Percentiles rank a stretch among this genome's conserved stretches.
Evolutionary conservation across 1,140 invertebrate genomes (phyloP).

Genomic region (Neotoxoptera formosana): DNA sequence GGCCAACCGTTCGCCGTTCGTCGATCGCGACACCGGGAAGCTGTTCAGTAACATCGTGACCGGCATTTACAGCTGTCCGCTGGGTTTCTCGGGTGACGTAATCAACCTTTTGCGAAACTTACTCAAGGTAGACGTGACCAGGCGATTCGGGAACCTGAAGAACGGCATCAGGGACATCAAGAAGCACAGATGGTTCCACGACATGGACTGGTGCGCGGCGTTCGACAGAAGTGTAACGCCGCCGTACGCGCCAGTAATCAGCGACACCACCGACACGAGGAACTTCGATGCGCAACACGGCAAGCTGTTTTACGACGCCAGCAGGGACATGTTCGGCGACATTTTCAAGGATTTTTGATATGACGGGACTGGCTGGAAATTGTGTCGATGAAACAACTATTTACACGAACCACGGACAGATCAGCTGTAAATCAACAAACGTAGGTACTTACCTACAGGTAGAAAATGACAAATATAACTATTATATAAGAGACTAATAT

Average conservation of each 20-base stretch:
- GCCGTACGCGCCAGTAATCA: neutral
- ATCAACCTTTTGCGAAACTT: slow-evolving; percentile 88
- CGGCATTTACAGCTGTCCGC: slow-evolving; percentile 76
- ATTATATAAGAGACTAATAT: neutral
- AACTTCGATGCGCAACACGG: neutral
- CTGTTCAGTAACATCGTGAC: slow-evolving; percentile 89
- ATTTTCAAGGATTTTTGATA: slow-evolving; percentile 30
- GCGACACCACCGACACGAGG: neutral
- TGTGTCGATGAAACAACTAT: no score
- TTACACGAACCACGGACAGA: neutral
- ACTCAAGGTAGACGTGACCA: slow-evolving; percentile 85
- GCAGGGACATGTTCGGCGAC: neutral
- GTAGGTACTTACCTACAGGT: neutral
- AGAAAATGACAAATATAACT: no score
- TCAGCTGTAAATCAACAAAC: neutral
- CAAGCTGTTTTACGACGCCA: neutral
- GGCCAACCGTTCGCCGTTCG: slow-evolving; percentile 85
- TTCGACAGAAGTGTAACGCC: neutral
- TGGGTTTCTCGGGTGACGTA: slow-evolving; percentile 75
- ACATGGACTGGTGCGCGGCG: neutral
- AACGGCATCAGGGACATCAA: slow-evolving; percentile 77
- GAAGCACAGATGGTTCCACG: slow-evolving; percentile 64
- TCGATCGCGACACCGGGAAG: slow-evolving; percentile 82
- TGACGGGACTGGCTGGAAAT: neutral
- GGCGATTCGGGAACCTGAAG: slow-evolving; percentile 87